phyloP scores from a whole-genome alignment of 2,888 invertebrate species.

The Altica lythri region DNA sequence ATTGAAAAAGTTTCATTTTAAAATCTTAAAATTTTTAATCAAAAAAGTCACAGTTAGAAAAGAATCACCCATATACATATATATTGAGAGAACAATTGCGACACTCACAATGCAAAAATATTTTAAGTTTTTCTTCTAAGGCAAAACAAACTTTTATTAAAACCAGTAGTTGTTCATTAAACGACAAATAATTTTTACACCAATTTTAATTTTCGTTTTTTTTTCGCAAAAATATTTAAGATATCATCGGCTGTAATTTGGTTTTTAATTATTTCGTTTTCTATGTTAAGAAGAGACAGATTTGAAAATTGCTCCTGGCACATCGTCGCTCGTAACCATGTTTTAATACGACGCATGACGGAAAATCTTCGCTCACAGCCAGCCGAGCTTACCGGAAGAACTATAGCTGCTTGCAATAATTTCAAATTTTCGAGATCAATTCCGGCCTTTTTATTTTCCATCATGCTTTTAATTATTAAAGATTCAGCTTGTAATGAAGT shows the following conservation, averaged over 20 bases:
- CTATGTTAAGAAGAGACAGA: conserved; percentile 12
- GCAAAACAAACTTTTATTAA: background rate
- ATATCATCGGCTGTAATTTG: conserved; percentile 11
- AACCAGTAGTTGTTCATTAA: background rate
- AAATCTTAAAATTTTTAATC: too few relatives aligned
- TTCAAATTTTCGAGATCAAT: conserved; percentile 13
- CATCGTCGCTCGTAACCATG: conserved; percentile 16
- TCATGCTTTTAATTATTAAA: conserved; percentile 12
- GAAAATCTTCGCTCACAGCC: conserved; percentile 18
- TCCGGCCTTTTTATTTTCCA: conserved; percentile 4
- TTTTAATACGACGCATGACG: conserved; percentile 23
- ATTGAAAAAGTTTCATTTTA: too few relatives aligned
- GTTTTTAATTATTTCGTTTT: conserved; percentile 11
- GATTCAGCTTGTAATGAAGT: conserved; percentile 7
- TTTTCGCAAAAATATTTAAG: too few relatives aligned
- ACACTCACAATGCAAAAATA: background rate
- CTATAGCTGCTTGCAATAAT: conserved; percentile 15
- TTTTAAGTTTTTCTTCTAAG: too few relatives aligned
- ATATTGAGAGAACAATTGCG: background rate
- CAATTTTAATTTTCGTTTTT: too few relatives aligned
- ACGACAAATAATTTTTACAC: background rate
- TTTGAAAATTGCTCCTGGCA: conserved; percentile 14
- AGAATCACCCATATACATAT: too few relatives aligned
- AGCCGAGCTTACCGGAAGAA: conserved; percentile 18
- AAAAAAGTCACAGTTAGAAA: too few relatives aligned